Evolutionary conservation across 1,140 invertebrate genomes (phyloP).

Genomic region (Sweltsa coloradensis): DNA sequence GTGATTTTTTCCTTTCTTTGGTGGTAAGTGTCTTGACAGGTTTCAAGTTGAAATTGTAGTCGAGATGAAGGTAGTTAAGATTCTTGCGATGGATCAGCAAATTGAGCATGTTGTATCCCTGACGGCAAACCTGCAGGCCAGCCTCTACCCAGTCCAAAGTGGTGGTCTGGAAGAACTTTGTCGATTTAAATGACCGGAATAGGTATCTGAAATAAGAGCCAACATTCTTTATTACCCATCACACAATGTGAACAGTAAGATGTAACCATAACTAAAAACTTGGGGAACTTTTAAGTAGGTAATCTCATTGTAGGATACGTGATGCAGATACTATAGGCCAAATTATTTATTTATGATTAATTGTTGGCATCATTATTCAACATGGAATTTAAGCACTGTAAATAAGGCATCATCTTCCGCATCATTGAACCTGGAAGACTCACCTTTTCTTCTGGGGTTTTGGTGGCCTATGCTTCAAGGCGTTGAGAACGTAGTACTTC

Average conservation of each 20-base stretch:
- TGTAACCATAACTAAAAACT: no score
- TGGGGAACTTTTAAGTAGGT: no score
- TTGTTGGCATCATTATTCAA: no score
- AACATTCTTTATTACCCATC: no score
- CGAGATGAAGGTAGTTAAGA: slow-evolving; percentile 97
- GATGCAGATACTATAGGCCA: no score
- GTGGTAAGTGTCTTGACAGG: slow-evolving; percentile 99
- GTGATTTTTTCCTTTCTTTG: slow-evolving; percentile 97
- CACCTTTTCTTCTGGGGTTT: slow-evolving; percentile 97
- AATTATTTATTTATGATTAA: no score
- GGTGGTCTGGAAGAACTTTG: slow-evolving; percentile 99
- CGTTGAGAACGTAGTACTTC: slow-evolving; percentile 97
- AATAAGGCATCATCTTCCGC: no score
- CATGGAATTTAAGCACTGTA: no score
- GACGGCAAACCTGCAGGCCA: slow-evolving; percentile 93
- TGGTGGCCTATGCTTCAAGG: slow-evolving; percentile 90
- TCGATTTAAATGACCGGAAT: slow-evolving; percentile 98
- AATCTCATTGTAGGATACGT: no score
- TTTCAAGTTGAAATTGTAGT: slow-evolving; percentile 99
- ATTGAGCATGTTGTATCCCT: slow-evolving; percentile 99
- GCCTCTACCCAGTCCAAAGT: slow-evolving; percentile 99
- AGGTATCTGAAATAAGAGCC: slow-evolving; percentile 51
- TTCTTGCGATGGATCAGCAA: slow-evolving; percentile 98
- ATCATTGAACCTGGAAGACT: no score
- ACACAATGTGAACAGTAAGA: no score